Conservation (phyloP, 1,140 invertebrate genomes). For the Oryzaephilus surinamensis region DNA sequence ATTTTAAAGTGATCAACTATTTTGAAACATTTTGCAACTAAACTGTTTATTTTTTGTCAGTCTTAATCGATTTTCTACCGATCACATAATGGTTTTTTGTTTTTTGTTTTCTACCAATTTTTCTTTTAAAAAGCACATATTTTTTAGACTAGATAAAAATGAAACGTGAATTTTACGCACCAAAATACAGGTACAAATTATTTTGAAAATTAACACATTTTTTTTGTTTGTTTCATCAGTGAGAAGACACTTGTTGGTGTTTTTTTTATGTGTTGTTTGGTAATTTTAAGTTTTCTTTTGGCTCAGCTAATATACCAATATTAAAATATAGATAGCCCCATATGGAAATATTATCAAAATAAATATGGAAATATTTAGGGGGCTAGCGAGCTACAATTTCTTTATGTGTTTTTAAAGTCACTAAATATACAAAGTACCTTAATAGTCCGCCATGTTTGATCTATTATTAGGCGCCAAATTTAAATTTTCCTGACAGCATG, state of each 20-base stretch:
- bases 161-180: constrained; percentile 14
- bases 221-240: constrained; percentile 7
- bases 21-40: constrained; percentile 5
- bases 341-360: too few species aligned
- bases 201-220: constrained; percentile 11
- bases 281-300: too few species aligned
- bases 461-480: too few species aligned
- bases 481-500: too few species aligned
- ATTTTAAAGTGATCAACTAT: constrained; percentile 23
- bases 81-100: constrained; percentile 20
- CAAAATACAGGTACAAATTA: constrained; percentile 23
- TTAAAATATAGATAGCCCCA: too few species aligned
- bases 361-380: too few species aligned
- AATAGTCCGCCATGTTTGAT: too few species aligned
- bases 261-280: constrained; percentile 14
- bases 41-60: constrained; percentile 17
- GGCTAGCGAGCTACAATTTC: too few species aligned
- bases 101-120: constrained; percentile 15
- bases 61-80: constrained; percentile 24
- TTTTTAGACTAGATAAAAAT: constrained; percentile 7
- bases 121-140: constrained; percentile 3
- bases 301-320: too few species aligned
- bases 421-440: too few species aligned
- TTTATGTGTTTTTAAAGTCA: too few species aligned
- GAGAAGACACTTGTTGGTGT: constrained; percentile 34